Evolutionary conservation across 1,140 invertebrate genomes (phyloP), one percentile per base, ranked within the genome.

Genomic region (Hermatobates lingyangjiaoensis): DNA sequence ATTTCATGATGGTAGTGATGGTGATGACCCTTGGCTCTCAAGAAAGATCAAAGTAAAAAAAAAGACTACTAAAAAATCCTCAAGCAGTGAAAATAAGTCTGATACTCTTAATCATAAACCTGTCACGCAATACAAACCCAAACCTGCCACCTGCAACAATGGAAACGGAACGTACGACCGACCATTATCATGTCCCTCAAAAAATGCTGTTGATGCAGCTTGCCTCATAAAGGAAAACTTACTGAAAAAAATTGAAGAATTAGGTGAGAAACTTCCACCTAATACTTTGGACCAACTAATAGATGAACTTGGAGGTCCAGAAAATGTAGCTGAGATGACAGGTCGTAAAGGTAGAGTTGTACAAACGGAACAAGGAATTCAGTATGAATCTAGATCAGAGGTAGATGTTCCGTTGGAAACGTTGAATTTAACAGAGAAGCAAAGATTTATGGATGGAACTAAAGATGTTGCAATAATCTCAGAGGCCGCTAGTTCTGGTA

Each of bases 391-490:
- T 23, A 74, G 96, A 34, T 88, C 86, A 3, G 93, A 97, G 64
- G 74, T 75, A 0, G 93, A 98, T 67, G 88, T 92, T 23, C 86
- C 93, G 2, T 70, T 98, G 18, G 96, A 99, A 72, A 90, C 88
- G 2, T 72, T 99, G 10, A 99, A 99, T 70, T 71, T 98, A 18
- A 89, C 86, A 56, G 61, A 62, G 52, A 62, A 62, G 50, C 58
- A 82, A 57, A 71, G 81, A 56, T 99, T 98, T 66, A 99, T 99
- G 95, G 81, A 94, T 64, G 95, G 93, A 0, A 87, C 94, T 63
- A 99, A 99, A 69, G 86, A 87, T 56, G 87, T 99, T 38, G 95
- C 96, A 23, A 97, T 99, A 53, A 99, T 99, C 54, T 98, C 94
- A 0, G 96, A 99, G 71, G 95, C 96, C 0, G 96, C 96, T 1